These are phyloP conservation scores for Antechinus flavipes DNA, from an alignment of 2,113 vertebrate species.

Conservation along the genomic window DNA sequence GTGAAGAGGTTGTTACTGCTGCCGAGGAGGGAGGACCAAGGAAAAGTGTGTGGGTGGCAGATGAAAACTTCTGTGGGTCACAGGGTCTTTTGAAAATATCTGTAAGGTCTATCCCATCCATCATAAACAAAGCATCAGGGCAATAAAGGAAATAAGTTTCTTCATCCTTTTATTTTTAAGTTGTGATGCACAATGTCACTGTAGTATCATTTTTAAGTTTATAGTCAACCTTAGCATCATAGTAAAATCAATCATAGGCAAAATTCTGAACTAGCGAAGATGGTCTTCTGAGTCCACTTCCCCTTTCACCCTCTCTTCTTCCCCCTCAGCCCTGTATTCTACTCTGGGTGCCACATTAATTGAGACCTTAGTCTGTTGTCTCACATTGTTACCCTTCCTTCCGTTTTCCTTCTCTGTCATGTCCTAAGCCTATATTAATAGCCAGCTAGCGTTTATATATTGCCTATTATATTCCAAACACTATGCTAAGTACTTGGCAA, in stretches of 20 bases:
- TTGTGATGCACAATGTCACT: background rate
- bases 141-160: background rate
- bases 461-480: background rate
- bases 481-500: background rate
- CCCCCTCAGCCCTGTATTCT: background rate
- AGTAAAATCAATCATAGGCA: background rate
- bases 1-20: slow-evolving; percentile 20
- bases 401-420: background rate
- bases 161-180: background rate
- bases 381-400: background rate
- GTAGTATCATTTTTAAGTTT: background rate
- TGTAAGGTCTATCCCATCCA: background rate
- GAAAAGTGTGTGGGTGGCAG: background rate
- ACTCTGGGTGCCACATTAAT: background rate
- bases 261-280: background rate
- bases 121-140: background rate
- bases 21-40: slow-evolving; percentile 9
- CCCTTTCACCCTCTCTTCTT: background rate
- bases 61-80: background rate
- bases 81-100: background rate
- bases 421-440: background rate
- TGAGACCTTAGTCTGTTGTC: background rate
- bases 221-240: background rate
- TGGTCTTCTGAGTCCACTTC: background rate
- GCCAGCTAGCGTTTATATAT: background rate